A percentile compares a stretch with the other conserved stretches of the same genome.
phyloP scores from a whole-genome alignment of 1,140 invertebrate genomes.

The Mamestra configurata region DNA sequence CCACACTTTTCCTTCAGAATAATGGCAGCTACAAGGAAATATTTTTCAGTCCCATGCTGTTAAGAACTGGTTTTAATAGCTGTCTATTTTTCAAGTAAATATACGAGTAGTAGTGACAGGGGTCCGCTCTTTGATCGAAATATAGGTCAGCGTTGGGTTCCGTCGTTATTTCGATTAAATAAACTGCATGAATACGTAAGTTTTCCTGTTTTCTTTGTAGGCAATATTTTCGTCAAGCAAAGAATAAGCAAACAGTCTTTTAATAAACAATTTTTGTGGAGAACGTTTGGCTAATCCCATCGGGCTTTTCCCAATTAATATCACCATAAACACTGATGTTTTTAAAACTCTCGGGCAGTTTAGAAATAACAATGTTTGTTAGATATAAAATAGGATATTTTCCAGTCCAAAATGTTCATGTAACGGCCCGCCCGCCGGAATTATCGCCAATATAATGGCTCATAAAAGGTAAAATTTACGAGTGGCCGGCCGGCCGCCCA shows the following conservation, averaged over 20 bases:
- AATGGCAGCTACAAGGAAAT: constrained; percentile 39
- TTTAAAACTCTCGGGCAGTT: constrained; percentile 9
- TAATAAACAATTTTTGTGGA: not conserved
- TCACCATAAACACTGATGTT: constrained; percentile 5
- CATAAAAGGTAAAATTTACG: constrained; percentile 82
- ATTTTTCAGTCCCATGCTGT: constrained; percentile 39
- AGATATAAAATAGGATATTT: constrained; percentile 40
- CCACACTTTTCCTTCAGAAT: constrained; percentile 25
- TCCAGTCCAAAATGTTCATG: constrained; percentile 61
- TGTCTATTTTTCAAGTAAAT: constrained; percentile 44
- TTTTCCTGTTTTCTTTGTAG: constrained; percentile 1
- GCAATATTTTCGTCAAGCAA: not conserved
- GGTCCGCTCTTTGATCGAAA: constrained; percentile 42
- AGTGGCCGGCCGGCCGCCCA: constrained; percentile 61
- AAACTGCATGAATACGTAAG: constrained; percentile 19
- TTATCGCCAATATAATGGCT: constrained; percentile 80
- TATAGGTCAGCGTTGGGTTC: constrained; percentile 19
- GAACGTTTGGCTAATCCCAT: not conserved
- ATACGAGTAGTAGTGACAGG: constrained; percentile 33
- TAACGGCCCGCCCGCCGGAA: constrained; percentile 63
- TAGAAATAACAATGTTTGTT: constrained; percentile 36
- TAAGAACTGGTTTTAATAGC: constrained; percentile 39
- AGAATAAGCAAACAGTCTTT: too few species aligned
- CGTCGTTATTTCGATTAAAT: constrained; percentile 22
- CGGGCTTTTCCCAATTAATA: constrained; percentile 1